Evolutionary conservation across 2,888 invertebrate genomes (phyloP).

Genomic region (Hirtodrosophila confusa): DNA sequence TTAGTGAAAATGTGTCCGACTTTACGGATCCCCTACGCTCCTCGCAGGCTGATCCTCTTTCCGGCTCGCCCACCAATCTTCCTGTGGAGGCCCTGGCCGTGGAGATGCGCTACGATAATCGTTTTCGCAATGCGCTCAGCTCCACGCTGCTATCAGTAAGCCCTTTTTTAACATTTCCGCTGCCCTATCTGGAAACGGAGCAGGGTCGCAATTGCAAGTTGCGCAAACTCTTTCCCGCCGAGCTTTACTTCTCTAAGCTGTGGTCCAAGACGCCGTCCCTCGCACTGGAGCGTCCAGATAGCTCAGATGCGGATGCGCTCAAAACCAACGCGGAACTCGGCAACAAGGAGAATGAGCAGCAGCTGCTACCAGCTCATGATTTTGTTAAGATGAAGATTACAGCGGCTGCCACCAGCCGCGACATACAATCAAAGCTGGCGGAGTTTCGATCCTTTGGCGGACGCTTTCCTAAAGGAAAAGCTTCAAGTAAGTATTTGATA

Average conservation of each 20-base stretch:
- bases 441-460: slow-evolving; percentile 95
- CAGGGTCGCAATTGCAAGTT: slow-evolving; percentile 90
- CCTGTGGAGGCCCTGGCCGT: slow-evolving; percentile 80
- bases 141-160: slow-evolving; percentile 92
- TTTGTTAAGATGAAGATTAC: slow-evolving; percentile 90
- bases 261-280: slow-evolving; percentile 80
- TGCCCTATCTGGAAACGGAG: slow-evolving; percentile 95
- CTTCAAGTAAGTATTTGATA: slow-evolving; percentile 67
- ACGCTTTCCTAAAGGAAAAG: slow-evolving; percentile 84
- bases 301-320: slow-evolving; percentile 43
- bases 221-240: slow-evolving; percentile 89
- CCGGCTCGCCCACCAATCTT: slow-evolving; percentile 83
- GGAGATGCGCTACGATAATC: slow-evolving; percentile 87
- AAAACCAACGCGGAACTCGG: slow-evolving; percentile 30
- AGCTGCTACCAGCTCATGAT: slow-evolving; percentile 88
- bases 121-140: slow-evolving; percentile 90
- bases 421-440: slow-evolving; percentile 90
- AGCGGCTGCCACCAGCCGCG: slow-evolving; percentile 87
- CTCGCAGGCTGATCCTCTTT: slow-evolving; percentile 75
- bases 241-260: slow-evolving; percentile 89
- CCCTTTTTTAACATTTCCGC: slow-evolving; percentile 92
- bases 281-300: slow-evolving; percentile 71
- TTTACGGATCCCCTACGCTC: slow-evolving; percentile 93
- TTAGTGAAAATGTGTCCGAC: slow-evolving; percentile 86
- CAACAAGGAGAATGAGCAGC: slow-evolving; percentile 55